phyloP scores from a whole-genome alignment of 2,888 invertebrate species.

The Sinotaia quadrata region DNA sequence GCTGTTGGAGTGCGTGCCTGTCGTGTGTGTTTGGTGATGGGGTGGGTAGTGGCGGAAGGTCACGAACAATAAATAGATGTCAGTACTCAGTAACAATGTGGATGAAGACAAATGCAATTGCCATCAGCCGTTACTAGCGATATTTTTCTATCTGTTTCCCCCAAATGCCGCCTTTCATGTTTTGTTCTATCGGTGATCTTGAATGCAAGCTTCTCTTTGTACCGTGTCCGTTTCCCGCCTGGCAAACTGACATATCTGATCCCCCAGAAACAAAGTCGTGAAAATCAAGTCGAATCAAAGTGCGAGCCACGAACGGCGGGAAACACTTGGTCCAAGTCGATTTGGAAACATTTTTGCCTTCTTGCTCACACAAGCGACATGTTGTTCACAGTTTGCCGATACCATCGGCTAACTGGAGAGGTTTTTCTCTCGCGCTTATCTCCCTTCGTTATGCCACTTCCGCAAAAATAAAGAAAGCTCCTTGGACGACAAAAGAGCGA shows the following conservation, averaged over 20 bases:
- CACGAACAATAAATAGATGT: not conserved
- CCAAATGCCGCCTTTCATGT: constrained; percentile 14
- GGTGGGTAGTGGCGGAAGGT: not conserved
- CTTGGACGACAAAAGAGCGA: too few species aligned
- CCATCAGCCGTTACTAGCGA: too few species aligned
- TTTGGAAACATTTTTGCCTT: constrained; percentile 1
- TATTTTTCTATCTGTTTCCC: not conserved
- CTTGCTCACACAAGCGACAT: too few species aligned
- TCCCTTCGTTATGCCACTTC: too few species aligned
- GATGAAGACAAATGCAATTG: too few species aligned
- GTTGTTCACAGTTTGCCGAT: too few species aligned
- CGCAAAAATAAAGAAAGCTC: too few species aligned
- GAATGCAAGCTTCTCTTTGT: constrained; percentile 13
- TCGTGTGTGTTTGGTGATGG: too few species aligned
- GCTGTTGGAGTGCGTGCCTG: too few species aligned
- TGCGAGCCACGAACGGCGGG: not conserved
- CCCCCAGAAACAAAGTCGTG: not conserved
- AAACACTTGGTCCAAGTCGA: constrained; percentile 10
- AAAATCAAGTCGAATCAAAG: constrained; percentile 4
- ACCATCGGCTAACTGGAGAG: too few species aligned
- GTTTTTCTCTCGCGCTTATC: too few species aligned
- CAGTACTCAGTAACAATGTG: too few species aligned
- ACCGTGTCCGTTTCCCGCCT: constrained; percentile 7
- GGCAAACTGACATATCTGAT: not conserved
- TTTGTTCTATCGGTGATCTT: constrained; percentile 16